Base-by-base conservation (phyloP, 2,888 invertebrate genomes). In the Sminthurides aquaticus region DNA sequence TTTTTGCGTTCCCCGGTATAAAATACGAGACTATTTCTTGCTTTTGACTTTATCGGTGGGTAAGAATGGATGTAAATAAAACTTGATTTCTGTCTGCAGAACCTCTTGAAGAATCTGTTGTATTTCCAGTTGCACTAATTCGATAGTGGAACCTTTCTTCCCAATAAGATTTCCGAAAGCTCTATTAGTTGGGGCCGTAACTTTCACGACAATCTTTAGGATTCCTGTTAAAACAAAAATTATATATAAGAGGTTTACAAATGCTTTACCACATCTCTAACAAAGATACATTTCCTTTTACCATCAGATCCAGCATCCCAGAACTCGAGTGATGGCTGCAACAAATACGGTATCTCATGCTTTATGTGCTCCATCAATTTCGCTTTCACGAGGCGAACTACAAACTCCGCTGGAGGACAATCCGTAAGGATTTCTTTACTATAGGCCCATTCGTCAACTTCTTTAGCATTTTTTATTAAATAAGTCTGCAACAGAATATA, bases 341-440 rank as follows among this genome's bases (percentile, higher is more conserved):
- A 77, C 49, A 79, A 81, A 76, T 97, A 97, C 0, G 97, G 97
- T 54, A 97, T 84, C 81, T 96, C 92, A 72, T 91, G 84, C 0
- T 87, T 85, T 54, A 96, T 79, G 76, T 86, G 84, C 76, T 98
- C 91, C 66, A 98, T 78, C 49, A 96, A 82, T 73, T 88, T 89
- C 1, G 93, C 91, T 75, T 89, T 83, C 0, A 97, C 88, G 64
- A 88, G 86, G 72, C 86, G 84, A 60, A 84, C 80, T 66, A 91
- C 86, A 26, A 95, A 78, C 5, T 82, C 80, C 74, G 87, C 84
- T 0, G 87, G 85, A 20, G 83, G 79, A 76, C 90, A 87, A 78
- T 93, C 88, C 0, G 92, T 88, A 77, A 88, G 86, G 22, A 84
- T 78, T 48, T 85, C 81, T 18, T 83, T 79, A 25, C 87, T 80